Percentiles rank a stretch among this genome's conserved stretches.
These are phyloP conservation scores for Cathartes aura DNA, from an alignment of 2,113 vertebrate genomes.

Conservation along the genomic window DNA sequence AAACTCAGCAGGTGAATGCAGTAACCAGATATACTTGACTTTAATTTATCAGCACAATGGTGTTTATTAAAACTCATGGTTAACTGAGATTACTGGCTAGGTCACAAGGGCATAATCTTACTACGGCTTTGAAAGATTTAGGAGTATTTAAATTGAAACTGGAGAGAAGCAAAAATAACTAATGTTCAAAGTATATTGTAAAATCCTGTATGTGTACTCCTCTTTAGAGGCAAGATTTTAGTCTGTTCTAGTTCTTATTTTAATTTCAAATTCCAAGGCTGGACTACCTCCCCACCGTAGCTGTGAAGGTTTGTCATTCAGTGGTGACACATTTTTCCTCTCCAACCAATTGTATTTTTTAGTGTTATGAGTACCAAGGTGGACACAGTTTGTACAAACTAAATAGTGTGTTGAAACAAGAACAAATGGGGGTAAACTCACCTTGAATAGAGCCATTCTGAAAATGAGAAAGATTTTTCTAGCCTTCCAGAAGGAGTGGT, in stretches of 20 bases:
- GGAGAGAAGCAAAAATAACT: neutral
- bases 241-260: neutral
- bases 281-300: neutral
- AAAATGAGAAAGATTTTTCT: neutral
- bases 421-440: neutral
- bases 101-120: slow-evolving; percentile 8
- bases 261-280: neutral
- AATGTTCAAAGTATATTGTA: neutral
- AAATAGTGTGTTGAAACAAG: neutral
- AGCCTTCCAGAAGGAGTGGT: neutral
- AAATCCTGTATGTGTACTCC: neutral
- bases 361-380: neutral
- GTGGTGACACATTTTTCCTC: neutral
- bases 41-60: slow-evolving; percentile 16
- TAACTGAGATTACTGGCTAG: neutral
- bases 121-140: slow-evolving; percentile 19
- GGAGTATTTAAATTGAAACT: slow-evolving; percentile 6
- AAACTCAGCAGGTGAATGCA: neutral
- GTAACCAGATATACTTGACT: neutral
- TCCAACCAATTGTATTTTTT: neutral
- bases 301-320: neutral
- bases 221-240: neutral
- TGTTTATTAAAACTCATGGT: slow-evolving; percentile 29
- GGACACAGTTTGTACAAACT: neutral
- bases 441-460: neutral